A percentile compares a stretch with the other conserved stretches of the same genome.
phyloP scores from a whole-genome alignment of 2,888 invertebrate species.

The Lepidocyrtoides sp. region DNA sequence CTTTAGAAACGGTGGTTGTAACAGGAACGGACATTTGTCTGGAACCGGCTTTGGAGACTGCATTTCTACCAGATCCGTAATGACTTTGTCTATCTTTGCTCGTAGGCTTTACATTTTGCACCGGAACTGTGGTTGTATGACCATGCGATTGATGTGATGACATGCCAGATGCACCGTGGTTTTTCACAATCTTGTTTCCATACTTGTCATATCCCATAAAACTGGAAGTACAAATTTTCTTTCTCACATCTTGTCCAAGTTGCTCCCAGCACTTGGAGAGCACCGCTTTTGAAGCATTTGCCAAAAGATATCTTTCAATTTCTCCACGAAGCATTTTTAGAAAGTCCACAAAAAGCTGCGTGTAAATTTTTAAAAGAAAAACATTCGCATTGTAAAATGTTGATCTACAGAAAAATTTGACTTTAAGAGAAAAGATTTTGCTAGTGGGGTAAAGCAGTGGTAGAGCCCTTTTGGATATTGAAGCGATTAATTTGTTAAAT shows the following conservation, averaged over 20 bases:
- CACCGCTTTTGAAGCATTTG: constrained; percentile 88
- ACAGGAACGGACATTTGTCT: constrained; percentile 63
- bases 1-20: constrained; percentile 43
- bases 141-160: constrained; percentile 7
- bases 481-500: constrained; percentile 56
- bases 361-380: constrained; percentile 83
- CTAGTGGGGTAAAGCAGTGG: constrained; percentile 56
- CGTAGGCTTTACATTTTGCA: constrained; percentile 65
- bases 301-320: constrained; percentile 91
- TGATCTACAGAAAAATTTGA: background rate
- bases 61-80: constrained; percentile 6
- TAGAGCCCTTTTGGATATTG: constrained; percentile 44
- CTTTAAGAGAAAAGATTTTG: constrained; percentile 25
- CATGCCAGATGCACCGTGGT: constrained; percentile 15
- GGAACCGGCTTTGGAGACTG: constrained; percentile 10
- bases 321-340: constrained; percentile 90
- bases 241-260: constrained; percentile 82
- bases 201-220: constrained; percentile 84
- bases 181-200: constrained; percentile 83
- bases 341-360: constrained; percentile 88
- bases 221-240: constrained; percentile 83
- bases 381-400: constrained; percentile 31
- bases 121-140: constrained; percentile 55
- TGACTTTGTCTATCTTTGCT: constrained; percentile 54
- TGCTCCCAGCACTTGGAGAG: constrained; percentile 84